phyloP scores from a whole-genome alignment of 2,797 vertebrate species.

The Protonibea diacanthus region DNA sequence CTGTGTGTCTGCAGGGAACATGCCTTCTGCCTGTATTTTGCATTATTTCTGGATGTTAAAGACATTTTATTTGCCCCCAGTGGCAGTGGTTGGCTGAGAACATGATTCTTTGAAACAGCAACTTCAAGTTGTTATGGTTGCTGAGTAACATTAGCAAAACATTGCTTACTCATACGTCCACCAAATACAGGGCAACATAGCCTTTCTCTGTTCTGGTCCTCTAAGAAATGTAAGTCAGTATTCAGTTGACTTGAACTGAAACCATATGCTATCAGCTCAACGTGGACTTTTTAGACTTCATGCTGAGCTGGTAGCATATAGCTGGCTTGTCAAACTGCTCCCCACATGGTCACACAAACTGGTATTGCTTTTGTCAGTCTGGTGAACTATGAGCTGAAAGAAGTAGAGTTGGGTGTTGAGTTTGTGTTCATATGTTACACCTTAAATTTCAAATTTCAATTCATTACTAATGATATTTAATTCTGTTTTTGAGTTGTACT shows the following conservation, averaged over 20 bases:
- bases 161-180: neutral
- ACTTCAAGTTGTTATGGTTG: neutral
- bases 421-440: no score
- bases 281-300: no score
- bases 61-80: neutral
- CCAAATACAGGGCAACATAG: neutral
- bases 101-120: neutral
- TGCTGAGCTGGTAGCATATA: no score
- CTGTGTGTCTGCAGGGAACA: neutral
- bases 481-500: no score
- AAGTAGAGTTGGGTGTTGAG: no score
- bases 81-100: neutral
- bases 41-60: conserved; percentile 16
- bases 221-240: neutral
- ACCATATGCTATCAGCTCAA: no score
- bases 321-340: no score
- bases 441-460: no score
- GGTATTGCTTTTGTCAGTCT: no score
- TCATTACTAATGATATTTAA: no score
- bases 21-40: neutral
- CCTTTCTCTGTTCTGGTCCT: neutral
- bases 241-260: neutral
- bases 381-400: no score
- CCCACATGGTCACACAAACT: no score
- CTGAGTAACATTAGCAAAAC: neutral